Base-by-base conservation (phyloP, 2,797 vertebrate species). In the Cirrhinus mrigala region DNA sequence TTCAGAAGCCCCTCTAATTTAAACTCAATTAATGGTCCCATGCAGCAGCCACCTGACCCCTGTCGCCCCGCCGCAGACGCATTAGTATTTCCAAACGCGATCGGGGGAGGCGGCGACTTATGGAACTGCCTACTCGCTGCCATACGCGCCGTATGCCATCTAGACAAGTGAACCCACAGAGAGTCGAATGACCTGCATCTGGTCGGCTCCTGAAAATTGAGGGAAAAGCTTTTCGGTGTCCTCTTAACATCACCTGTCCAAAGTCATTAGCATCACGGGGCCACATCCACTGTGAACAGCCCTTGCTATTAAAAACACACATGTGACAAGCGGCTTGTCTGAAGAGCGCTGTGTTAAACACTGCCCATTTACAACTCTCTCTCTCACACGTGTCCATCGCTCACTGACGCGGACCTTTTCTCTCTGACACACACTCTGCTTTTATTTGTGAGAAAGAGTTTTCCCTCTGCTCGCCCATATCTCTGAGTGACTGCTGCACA, bases 221-320 rank as follows among this genome's bases (percentile, higher is more conserved):
- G 50, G 88, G 22, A 64, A 85, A 90, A 88, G 92, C 86, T 90
- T 89, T 79, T 86, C 90, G 24, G 82, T 80, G 92, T 92, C 91
- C 87, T 90, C 88, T 89, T 86, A 91, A 91, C 88, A 12, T 71
- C 68, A 68, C 62, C 92, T 92, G 92, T 90, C 94, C 74, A 2
- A 84, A 91, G 80, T 87, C 82, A 85, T 92, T 83, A 94, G 89
- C 80, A 70, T 88, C 92, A 84, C 54, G 22, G 50, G 40, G 56
- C 52, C 37, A 75, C 16, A 74, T 81, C 78, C 44, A 48, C 48
- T 56, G 76, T 68, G 82, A 80, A 56, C 27, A 80, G 46, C 56
- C 20, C 37, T 29, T 75, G 60, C 74, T 81, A 76, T 68, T 81
- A 62, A 74, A 70, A 29, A 85, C 52, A 69, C 68, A 83, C 84